A percentile compares a stretch with the other conserved stretches of the same genome.
Conservation (phyloP, 2,888 invertebrate species). For the Monopis laevigella region DNA sequence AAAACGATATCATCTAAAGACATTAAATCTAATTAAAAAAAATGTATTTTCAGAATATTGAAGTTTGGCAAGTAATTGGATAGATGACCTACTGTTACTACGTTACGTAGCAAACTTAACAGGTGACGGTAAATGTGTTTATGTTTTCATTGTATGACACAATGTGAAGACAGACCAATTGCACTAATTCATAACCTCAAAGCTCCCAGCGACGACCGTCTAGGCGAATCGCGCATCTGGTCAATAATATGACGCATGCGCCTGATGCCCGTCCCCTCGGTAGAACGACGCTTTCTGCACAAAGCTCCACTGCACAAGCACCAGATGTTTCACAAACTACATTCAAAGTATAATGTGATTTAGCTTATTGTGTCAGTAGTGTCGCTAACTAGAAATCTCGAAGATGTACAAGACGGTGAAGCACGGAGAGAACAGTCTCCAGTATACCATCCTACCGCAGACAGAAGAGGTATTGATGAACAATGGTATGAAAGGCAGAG, state of each 20-base stretch:
- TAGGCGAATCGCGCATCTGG: constrained; percentile 44
- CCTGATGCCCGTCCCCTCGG: background rate
- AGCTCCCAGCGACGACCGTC: constrained; percentile 29
- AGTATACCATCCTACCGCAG: constrained; percentile 78
- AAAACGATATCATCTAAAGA: no score
- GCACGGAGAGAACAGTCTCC: constrained; percentile 78
- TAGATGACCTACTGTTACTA: no score
- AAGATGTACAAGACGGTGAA: constrained; percentile 80
- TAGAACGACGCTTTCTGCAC: constrained; percentile 35
- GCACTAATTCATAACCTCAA: constrained; percentile 58
- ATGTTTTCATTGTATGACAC: constrained; percentile 38
- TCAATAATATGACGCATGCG: constrained; percentile 63
- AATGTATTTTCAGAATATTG: no score
- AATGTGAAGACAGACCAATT: constrained; percentile 37
- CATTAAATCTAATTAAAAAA: no score
- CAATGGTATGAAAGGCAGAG: constrained; percentile 66
- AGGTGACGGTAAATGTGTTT: no score
- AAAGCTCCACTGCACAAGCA: constrained; percentile 33
- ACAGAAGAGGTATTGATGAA: constrained; percentile 72
- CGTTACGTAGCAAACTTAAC: no score
- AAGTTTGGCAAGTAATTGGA: no score
- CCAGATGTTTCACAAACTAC: constrained; percentile 30
- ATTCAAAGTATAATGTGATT: constrained; percentile 34
- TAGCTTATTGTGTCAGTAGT: constrained; percentile 39
- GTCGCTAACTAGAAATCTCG: constrained; percentile 28